phyloP scores from a whole-genome alignment of 2,113 vertebrate species.

The Tragelaphus scriptus region DNA sequence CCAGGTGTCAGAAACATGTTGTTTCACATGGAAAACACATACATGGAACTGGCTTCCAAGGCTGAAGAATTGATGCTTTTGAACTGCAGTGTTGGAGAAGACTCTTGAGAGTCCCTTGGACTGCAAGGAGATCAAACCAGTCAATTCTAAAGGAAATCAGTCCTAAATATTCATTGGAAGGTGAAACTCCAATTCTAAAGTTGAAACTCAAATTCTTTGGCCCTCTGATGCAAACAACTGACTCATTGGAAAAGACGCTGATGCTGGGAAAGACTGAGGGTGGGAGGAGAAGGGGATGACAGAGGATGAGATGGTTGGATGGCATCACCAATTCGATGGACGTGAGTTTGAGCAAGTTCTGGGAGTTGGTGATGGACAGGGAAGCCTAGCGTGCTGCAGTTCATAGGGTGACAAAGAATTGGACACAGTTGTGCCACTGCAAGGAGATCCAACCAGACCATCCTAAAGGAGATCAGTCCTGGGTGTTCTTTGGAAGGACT shows the following conservation, averaged over 20 bases:
- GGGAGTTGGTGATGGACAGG: not conserved
- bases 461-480: too few species aligned
- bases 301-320: not conserved
- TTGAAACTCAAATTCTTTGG: not conserved
- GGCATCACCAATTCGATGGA: not conserved
- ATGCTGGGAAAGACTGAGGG: not conserved
- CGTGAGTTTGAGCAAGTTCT: not conserved
- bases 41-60: not conserved
- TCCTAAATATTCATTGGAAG: not conserved
- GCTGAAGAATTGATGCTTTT: not conserved
- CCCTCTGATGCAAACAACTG: not conserved
- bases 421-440: not conserved
- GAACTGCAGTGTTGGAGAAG: not conserved
- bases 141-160: not conserved
- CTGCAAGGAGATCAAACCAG: not conserved
- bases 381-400: not conserved
- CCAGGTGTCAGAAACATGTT: not conserved
- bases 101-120: not conserved
- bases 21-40: not conserved
- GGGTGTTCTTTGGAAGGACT: too few species aligned
- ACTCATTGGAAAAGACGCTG: not conserved
- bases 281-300: not conserved
- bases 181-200: not conserved
- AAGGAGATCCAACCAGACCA: too few species aligned
- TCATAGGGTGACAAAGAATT: not conserved